A percentile compares a stretch with the other conserved stretches of the same genome.
These are phyloP conservation scores for Eubasilissa regina DNA, from an alignment of 1,140 invertebrate genomes.

Conservation along the genomic window DNA sequence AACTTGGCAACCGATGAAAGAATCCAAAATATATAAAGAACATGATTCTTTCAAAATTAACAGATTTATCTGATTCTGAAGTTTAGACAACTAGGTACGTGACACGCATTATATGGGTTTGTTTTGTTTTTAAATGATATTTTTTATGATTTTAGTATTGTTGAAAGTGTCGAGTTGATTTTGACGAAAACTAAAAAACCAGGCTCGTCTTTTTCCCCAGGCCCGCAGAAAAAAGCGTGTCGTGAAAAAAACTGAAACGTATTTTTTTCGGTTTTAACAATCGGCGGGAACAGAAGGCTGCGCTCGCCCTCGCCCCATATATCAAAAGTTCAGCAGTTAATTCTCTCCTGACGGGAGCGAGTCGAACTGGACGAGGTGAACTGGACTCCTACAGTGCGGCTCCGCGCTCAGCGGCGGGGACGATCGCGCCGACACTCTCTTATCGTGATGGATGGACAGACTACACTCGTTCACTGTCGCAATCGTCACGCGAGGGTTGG, in stretches of 20 bases:
- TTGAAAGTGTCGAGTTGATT: too few species aligned
- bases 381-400: neutral
- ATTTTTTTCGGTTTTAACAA: slow-evolving; percentile 16
- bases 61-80: too few species aligned
- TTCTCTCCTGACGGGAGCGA: neutral
- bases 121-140: too few species aligned
- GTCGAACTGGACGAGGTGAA: neutral
- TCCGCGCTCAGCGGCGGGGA: neutral
- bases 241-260: neutral
- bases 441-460: too few species aligned
- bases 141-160: too few species aligned
- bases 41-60: too few species aligned
- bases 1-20: too few species aligned
- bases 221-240: neutral
- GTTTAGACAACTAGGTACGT: too few species aligned
- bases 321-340: slow-evolving; percentile 41
- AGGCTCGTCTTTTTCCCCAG: neutral
- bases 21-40: too few species aligned
- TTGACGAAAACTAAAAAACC: neutral
- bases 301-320: slow-evolving; percentile 1
- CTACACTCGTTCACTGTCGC: too few species aligned
- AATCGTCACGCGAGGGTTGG: too few species aligned
- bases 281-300: slow-evolving; percentile 2
- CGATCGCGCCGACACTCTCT: neutral
- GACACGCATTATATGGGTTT: too few species aligned